Evolutionary conservation across 2,797 vertebrate species (phyloP).

Genomic region (Rousettus madagascariensis): DNA sequence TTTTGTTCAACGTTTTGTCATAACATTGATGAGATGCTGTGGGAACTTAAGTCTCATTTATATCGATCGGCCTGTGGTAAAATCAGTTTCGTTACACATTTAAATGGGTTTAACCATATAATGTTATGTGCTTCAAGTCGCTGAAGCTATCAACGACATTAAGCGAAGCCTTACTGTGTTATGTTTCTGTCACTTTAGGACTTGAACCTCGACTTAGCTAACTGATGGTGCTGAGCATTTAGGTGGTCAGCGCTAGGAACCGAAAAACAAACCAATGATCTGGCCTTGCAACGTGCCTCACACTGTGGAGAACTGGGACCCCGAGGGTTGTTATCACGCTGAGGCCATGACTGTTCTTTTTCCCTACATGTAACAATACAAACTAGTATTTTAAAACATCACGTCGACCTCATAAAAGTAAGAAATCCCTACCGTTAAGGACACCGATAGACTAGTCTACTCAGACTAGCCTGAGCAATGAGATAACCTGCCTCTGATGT

Average conservation of each 20-base stretch:
- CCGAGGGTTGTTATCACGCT: not conserved
- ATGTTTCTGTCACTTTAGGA: not conserved
- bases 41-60: not conserved
- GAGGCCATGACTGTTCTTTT: not conserved
- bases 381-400: not conserved
- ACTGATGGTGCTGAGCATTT: not conserved
- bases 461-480: not conserved
- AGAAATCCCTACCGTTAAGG: not conserved
- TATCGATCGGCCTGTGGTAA: not conserved
- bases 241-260: not conserved
- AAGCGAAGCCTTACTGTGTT: not conserved
- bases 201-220: not conserved
- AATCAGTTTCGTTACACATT: not conserved
- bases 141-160: not conserved
- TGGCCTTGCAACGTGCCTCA: not conserved
- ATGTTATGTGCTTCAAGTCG: not conserved
- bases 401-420: not conserved
- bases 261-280: not conserved
- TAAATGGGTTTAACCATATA: not conserved
- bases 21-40: not conserved
- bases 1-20: too few relatives aligned
- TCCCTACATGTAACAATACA: not conserved
- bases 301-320: not conserved
- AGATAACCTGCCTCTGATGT: not conserved
- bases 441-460: not conserved